These are phyloP conservation scores for Echinops telfairi DNA, from an alignment of 2,113 vertebrate species.

Conservation along the genomic window DNA sequence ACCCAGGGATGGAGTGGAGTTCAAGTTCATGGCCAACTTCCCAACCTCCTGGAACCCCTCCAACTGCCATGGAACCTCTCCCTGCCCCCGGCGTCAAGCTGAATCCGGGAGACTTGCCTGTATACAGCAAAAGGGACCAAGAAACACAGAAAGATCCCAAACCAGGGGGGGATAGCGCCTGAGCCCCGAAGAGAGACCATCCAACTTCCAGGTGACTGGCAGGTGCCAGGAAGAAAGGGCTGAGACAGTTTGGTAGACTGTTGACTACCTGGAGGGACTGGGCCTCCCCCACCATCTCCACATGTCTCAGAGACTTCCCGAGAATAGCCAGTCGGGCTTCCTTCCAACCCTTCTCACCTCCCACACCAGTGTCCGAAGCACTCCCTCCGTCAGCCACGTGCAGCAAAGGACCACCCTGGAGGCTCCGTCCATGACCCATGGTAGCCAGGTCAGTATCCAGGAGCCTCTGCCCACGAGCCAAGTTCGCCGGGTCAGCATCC, in stretches of 20 bases:
- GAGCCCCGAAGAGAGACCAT: background rate
- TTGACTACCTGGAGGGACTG: background rate
- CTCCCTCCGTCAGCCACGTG: fast-evolving
- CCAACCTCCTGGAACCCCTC: conserved; percentile 68
- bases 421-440: fast-evolving
- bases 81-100: background rate
- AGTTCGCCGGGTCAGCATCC: fast-evolving
- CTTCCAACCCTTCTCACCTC: background rate
- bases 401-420: background rate
- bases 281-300: background rate
- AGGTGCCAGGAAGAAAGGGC: background rate
- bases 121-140: background rate
- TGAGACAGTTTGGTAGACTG: background rate
- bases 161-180: background rate
- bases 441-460: background rate
- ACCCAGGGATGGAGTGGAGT: background rate
- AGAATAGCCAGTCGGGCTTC: background rate
- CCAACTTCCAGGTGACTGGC: background rate
- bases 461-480: fast-evolving
- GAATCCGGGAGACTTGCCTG: background rate
- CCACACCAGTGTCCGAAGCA: background rate
- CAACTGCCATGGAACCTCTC: conserved; percentile 78
- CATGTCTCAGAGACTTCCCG: conserved; percentile 46
- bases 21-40: conserved; percentile 53
- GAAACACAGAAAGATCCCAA: background rate